Conservation (phyloP, 2,113 vertebrate genomes). For the Helogale parvula region DNA sequence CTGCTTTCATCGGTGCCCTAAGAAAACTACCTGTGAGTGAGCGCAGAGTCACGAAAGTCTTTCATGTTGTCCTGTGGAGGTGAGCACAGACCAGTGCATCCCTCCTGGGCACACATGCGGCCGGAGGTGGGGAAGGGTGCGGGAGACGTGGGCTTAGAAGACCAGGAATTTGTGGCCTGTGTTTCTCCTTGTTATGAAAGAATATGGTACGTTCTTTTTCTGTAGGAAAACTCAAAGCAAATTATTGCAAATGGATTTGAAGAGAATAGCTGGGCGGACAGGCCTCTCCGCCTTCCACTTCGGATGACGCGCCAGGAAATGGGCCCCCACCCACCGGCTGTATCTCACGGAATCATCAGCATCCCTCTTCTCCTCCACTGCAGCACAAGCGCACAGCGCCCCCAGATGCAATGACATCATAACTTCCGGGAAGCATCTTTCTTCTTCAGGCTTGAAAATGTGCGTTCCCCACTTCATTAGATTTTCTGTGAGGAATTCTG, state of each 20-base stretch:
- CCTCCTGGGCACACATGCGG: not conserved
- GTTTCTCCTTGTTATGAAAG: not conserved
- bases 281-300: not conserved
- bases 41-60: not conserved
- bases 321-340: not conserved
- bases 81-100: accelerated
- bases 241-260: not conserved
- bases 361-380: not conserved
- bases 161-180: not conserved
- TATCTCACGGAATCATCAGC: not conserved
- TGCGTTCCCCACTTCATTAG: not conserved
- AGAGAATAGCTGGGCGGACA: not conserved
- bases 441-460: not conserved
- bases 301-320: not conserved
- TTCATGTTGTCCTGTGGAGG: not conserved
- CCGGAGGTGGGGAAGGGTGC: too few relatives aligned
- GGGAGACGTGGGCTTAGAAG: not conserved
- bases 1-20: not conserved
- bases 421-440: not conserved
- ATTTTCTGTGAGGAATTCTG: not conserved
- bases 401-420: not conserved
- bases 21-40: not conserved
- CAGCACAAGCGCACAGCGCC: not conserved
- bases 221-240: not conserved
- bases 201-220: not conserved